Conservation (phyloP, 2,113 vertebrate species). For the Numenius arquata region DNA sequence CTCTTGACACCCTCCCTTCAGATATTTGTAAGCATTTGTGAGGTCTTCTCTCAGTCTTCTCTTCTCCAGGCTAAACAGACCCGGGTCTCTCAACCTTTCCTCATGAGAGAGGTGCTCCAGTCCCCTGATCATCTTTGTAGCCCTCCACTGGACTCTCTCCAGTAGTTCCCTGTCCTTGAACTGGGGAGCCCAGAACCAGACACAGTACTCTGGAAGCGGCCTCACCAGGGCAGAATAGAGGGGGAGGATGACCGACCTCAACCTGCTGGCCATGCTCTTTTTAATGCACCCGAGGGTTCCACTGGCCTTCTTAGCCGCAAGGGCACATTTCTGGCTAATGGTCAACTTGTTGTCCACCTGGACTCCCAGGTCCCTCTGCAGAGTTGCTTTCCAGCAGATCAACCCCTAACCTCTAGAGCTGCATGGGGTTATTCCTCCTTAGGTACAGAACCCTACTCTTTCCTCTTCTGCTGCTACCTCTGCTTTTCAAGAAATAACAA, state of each 20-base stretch:
- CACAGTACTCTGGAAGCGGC: background rate
- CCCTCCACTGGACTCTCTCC: background rate
- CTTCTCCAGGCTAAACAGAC: background rate
- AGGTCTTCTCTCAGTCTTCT: background rate
- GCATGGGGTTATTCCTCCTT: background rate
- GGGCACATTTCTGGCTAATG: background rate
- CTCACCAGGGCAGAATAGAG: background rate
- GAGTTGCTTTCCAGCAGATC: background rate
- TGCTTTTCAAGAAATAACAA: conserved; percentile 11
- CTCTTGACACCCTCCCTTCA: background rate
- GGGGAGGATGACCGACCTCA: background rate
- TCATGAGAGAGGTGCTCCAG: background rate
- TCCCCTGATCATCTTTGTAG: background rate
- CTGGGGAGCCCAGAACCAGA: background rate
- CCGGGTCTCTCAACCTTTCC: background rate
- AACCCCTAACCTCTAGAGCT: background rate
- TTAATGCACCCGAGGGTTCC: background rate
- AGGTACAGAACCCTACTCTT: background rate
- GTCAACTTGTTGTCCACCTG: background rate
- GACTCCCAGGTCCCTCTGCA: background rate
- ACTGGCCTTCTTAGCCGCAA: background rate
- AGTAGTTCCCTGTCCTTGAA: background rate
- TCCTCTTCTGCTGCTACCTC: background rate
- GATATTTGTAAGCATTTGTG: background rate
- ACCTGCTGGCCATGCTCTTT: background rate